phyloP scores from a whole-genome alignment of 1,140 invertebrate species.

The Geopemphigus sp. region DNA sequence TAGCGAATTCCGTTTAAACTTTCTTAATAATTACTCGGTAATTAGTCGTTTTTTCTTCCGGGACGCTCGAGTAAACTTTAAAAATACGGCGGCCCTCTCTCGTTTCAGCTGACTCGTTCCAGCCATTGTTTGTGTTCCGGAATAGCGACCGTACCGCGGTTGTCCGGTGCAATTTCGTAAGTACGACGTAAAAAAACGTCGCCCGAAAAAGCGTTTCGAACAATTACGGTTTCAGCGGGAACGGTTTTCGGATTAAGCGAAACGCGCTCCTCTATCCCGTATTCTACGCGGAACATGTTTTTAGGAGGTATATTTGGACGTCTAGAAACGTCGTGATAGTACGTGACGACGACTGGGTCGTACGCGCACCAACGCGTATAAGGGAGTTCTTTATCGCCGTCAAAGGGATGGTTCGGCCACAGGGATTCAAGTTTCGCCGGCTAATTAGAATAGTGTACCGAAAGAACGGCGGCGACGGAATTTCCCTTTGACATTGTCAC shows the following conservation, averaged over 20 bases:
- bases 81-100: no score
- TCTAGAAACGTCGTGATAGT: not conserved
- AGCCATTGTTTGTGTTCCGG: no score
- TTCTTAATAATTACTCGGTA: not conserved
- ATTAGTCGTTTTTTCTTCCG: not conserved
- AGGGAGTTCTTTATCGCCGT: not conserved
- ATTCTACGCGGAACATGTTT: not conserved
- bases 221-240: no score
- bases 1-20: not conserved
- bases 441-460: conserved; percentile 9
- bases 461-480: no score
- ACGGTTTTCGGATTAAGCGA: no score
- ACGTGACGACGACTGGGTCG: not conserved
- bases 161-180: no score
- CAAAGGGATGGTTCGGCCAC: not conserved
- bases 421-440: not conserved
- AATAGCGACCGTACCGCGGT: no score
- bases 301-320: no score
- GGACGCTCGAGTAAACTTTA: not conserved
- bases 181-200: no score
- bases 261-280: no score
- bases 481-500: conserved; percentile 4
- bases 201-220: no score
- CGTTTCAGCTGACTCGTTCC: no score
- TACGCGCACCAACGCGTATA: not conserved